Conservation (phyloP, 2,113 vertebrate species). For the Nicator chloris region DNA sequence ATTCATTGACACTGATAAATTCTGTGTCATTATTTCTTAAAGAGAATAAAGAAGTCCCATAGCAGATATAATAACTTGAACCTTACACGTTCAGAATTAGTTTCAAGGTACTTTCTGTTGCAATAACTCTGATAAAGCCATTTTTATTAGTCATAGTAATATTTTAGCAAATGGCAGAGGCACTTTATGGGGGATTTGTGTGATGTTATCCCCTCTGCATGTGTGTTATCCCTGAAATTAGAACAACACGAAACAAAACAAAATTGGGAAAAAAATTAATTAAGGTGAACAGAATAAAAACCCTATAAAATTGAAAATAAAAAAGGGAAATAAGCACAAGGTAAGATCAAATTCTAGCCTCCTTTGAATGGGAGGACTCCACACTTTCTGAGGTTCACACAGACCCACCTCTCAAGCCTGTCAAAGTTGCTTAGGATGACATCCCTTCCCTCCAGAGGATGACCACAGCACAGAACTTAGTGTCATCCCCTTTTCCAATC, state of each 20-base stretch:
- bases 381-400: not conserved
- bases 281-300: not conserved
- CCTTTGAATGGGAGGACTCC: too few relatives aligned
- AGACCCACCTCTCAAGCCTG: not conserved
- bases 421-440: not conserved
- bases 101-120: not conserved
- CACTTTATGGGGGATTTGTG: not conserved
- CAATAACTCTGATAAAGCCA: not conserved
- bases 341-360: too few relatives aligned
- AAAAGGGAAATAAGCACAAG: too few relatives aligned
- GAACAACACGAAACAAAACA: rapidly evolving
- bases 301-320: not conserved
- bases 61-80: not conserved
- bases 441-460: not conserved
- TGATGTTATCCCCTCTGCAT: not conserved
- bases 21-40: not conserved
- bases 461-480: not conserved
- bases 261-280: not conserved
- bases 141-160: not conserved
- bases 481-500: not conserved
- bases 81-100: not conserved
- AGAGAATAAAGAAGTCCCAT: not conserved
- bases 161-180: not conserved
- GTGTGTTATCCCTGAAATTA: not conserved
- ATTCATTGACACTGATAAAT: not conserved